These are phyloP conservation scores for Tonatia bakeri DNA, from an alignment of 2,113 vertebrate genomes.

Conservation along the genomic window DNA sequence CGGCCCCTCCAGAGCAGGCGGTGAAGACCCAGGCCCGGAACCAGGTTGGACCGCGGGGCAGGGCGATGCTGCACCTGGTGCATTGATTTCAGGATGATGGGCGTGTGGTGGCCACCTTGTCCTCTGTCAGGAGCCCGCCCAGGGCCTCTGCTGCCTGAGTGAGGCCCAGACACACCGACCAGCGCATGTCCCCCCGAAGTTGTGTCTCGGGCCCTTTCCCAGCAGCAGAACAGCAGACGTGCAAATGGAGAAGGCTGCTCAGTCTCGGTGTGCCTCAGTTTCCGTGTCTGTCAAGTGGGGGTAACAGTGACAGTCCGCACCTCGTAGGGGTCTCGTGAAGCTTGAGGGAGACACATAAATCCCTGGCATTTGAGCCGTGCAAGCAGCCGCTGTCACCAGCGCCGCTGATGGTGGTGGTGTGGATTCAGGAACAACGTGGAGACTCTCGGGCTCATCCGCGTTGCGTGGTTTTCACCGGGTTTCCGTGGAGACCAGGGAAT, in stretches of 20 bases:
- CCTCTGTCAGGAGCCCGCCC: too few relatives aligned
- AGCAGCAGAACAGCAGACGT: neutral
- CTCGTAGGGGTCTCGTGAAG: neutral
- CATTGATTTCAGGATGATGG: neutral
- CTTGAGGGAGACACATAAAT: accelerated
- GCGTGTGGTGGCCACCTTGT: neutral
- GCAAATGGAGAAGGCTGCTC: too few relatives aligned
- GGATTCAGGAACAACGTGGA: neutral
- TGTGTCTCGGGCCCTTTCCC: neutral
- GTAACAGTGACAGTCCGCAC: accelerated
- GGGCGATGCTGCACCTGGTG: neutral
- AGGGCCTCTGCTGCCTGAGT: neutral
- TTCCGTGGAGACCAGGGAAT: neutral
- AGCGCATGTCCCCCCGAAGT: too few relatives aligned
- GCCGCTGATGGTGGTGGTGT: neutral
- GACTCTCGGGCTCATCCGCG: neutral
- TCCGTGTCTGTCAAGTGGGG: neutral
- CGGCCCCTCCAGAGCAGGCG: accelerated
- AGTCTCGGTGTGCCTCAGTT: neutral
- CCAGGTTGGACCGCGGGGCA: accelerated
- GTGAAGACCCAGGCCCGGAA: accelerated
- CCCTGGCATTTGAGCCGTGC: neutral
- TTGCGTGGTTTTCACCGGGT: neutral
- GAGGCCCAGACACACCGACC: neutral
- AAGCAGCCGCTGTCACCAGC: accelerated